Evolutionary conservation across 1,140 invertebrate species (phyloP), one percentile per base, ranked within the genome.

Genomic region (Sitophilus oryzae): DNA sequence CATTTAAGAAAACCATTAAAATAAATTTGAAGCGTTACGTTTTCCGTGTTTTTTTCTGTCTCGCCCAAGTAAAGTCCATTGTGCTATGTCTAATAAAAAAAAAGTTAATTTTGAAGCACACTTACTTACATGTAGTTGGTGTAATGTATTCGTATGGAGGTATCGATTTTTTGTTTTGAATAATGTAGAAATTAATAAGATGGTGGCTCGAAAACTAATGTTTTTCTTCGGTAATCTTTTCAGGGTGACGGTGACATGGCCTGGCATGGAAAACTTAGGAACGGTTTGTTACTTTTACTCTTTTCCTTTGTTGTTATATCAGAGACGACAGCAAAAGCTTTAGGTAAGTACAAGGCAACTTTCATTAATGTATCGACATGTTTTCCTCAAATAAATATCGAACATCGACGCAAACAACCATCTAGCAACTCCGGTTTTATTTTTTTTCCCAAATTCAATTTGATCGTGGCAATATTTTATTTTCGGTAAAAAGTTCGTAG

Each of bases 191-290:
- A n/a, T n/a, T n/a, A n/a, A n/a, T n/a, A n/a, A n/a, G n/a, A n/a
- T n/a, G n/a, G n/a, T n/a, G n/a, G n/a, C n/a, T n/a, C n/a, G n/a
- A n/a, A 6, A 30, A 30, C 25, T 30, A 11, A 30, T 11, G 25
- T 11, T 30, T 30, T 30, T 30, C 25, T 19, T 40, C 49, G n/a
- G n/a, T n/a, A n/a, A n/a, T 53, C 51, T 36, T 68, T 69, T 55
- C 64, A 69, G 67, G 66, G 66, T 67, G 63, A 67, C 66, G 56
- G 66, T 66, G 66, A 62, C 64, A 69, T 69, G 67, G 67, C 66
- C 67, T 67, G 67, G 67, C 67, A 67, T 67, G 67, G 62, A 56
- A 66, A 65, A 62, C 58, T 65, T 58, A 60, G 61, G 61, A 64
- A 62, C 60, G 67, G 66, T 63, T 62, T 69, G 61, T 60, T 69